Evolutionary conservation across 2,113 vertebrate genomes (phyloP), one percentile per base, ranked within the genome.

Genomic region (Anser brachyrhynchus): DNA sequence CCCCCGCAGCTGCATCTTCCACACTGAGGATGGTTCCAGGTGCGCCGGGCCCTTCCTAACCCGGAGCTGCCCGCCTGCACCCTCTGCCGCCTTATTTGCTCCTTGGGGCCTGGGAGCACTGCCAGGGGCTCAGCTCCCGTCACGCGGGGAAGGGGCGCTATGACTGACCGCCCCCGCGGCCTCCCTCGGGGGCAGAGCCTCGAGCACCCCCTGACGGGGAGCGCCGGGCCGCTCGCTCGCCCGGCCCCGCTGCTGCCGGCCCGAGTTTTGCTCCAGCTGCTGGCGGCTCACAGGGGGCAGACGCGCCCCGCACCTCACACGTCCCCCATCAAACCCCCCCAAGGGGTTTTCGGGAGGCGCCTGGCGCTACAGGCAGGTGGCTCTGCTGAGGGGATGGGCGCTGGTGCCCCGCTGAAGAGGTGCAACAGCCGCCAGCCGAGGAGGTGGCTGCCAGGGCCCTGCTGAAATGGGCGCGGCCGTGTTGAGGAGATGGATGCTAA

Each of bases 251-350:
- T 39, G 28, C 59, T 11, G 18, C 33, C 2, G 5, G 74, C 54
- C 17, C 57, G 5, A 51, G 51, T 25, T 74, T 49, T 20, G 58
- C 29, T 66, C 29, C 19, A 1, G 61, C 35, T 52, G 39, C 44
- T 2, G 28, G 54, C 5, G 28, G 26, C 54, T 29, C 54, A 2
- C 1, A 11, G 0, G 1, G 20, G 6, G 21, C 61, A 49, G 25
- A 39, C 29, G 26, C 33, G 11, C 31, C 46, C 46, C 10, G 15
- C 39, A 21, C 39, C 0, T 46, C 72, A 4, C 3, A 18, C 17
- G 7, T 44, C 7, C 9, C 0, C 28, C 10, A 28, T 0, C 52
- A 20, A 5, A 0, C 35, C 9, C 35, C 35, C 12, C 51, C 8
- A 33, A 28, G 17, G 7, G 14, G 11, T 7, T 79, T 7, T 2